A percentile compares a stretch with the other conserved stretches of the same genome.
Conservation (phyloP, 92 coral and sea anemone genomes). For the Plumapathes pennacea region DNA sequence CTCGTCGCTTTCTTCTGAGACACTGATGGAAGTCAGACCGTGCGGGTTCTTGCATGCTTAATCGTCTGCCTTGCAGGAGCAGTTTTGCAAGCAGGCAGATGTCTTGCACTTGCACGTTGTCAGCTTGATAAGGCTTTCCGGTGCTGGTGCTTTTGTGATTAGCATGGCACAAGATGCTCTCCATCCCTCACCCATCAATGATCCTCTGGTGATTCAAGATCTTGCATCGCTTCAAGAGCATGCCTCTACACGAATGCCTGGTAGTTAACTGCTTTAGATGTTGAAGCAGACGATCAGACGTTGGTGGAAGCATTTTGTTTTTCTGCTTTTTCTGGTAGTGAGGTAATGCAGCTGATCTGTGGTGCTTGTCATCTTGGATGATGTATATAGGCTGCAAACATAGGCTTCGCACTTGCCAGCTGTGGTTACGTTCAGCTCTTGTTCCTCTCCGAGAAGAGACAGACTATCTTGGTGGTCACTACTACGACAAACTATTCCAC, state of each 20-base stretch:
- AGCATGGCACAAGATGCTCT: slow-evolving; percentile 15
- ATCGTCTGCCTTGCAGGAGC: slow-evolving; percentile 55
- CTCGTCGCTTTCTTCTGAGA: slow-evolving; percentile 40
- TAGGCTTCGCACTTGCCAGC: slow-evolving; percentile 28
- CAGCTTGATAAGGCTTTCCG: slow-evolving; percentile 48
- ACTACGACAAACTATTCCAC: slow-evolving; percentile 35
- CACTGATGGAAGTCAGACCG: slow-evolving; percentile 27
- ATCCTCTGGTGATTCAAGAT: slow-evolving; percentile 51
- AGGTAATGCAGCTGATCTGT: too few relatives aligned
- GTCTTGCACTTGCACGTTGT: slow-evolving; percentile 53
- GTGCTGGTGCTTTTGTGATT: slow-evolving; percentile 58
- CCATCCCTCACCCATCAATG: slow-evolving; percentile 53
- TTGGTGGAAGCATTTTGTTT: slow-evolving; percentile 57
- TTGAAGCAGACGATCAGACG: slow-evolving; percentile 44
- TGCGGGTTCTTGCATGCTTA: slow-evolving; percentile 45
- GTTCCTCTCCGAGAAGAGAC: slow-evolving; percentile 18
- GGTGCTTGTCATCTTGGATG: slow-evolving; percentile 9
- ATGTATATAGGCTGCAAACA: slow-evolving; percentile 28
- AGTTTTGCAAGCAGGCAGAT: slow-evolving; percentile 34
- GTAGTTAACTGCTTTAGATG: slow-evolving; percentile 38
- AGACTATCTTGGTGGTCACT: slow-evolving; percentile 21
- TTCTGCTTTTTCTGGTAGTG: slow-evolving; percentile 37
- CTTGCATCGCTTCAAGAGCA: slow-evolving; percentile 53
- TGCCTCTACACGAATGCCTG: slow-evolving; percentile 50
- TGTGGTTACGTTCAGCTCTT: slow-evolving; percentile 17